A percentile compares a stretch with the other conserved stretches of the same genome.
Evolutionary conservation across 2,888 invertebrate species (phyloP).

Genomic region (Spilosoma lubricipeda): DNA sequence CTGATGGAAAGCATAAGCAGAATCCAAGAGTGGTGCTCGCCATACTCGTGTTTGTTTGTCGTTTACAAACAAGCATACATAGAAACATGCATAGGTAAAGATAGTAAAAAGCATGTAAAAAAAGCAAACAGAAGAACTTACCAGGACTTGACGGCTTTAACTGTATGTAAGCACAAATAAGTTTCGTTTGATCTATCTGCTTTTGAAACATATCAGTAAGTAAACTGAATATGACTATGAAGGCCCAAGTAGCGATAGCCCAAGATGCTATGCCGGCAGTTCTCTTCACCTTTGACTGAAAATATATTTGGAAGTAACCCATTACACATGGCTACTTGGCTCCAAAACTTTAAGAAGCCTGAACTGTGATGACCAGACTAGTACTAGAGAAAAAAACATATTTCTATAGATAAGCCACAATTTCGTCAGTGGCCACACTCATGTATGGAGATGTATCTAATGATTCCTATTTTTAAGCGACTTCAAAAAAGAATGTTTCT

Average conservation of each 20-base stretch:
- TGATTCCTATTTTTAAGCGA: no score
- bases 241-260: constrained; percentile 60
- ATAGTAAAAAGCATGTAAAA: not conserved
- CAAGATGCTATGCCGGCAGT: constrained; percentile 58
- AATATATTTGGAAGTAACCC: constrained; percentile 10
- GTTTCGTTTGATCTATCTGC: constrained; percentile 68
- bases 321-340: not conserved
- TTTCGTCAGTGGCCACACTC: no score
- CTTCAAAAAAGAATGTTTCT: no score
- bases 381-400: not conserved
- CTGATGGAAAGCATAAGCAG: no score
- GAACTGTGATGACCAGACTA: no score
- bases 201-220: constrained; percentile 60
- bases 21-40: no score
- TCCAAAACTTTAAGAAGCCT: not conserved
- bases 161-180: constrained; percentile 70
- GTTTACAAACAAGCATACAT: no score
- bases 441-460: no score
- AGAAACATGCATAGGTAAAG: not conserved
- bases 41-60: no score
- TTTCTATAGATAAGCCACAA: no score
- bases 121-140: constrained; percentile 38
- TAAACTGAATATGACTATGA: constrained; percentile 43
- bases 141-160: constrained; percentile 62
- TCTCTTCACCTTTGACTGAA: constrained; percentile 57